Conservation (phyloP, 1,140 invertebrate genomes). For the Triops cancriformis region DNA sequence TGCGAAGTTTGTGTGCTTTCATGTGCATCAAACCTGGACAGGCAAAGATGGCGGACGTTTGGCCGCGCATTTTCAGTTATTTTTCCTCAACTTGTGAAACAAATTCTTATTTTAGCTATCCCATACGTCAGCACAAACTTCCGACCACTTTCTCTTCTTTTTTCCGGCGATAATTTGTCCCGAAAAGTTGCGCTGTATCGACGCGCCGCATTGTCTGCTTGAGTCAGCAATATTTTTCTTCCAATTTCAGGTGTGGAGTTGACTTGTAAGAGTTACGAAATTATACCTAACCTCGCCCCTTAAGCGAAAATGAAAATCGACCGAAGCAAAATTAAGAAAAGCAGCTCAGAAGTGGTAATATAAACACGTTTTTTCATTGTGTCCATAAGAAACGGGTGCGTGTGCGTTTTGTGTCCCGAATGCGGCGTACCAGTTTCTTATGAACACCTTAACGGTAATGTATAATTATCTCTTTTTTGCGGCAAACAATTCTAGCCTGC, state of each 20-base stretch:
- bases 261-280: background rate
- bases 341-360: conserved; percentile 72
- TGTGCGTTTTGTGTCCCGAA: too few relatives aligned
- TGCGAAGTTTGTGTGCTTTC: background rate
- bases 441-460: background rate
- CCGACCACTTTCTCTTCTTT: too few relatives aligned
- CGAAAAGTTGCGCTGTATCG: background rate
- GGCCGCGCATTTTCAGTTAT: background rate
- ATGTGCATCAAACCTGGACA: background rate
- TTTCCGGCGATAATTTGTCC: background rate
- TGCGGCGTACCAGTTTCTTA: background rate
- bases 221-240: conserved; percentile 17
- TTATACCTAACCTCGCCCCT: background rate
- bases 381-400: conserved; percentile 6
- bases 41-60: conserved; percentile 12
- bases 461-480: background rate
- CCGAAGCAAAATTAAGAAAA: conserved; percentile 72
- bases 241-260: conserved; percentile 17
- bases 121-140: too few relatives aligned
- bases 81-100: background rate
- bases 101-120: background rate
- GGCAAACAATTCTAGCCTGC: conserved; percentile 48
- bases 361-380: conserved; percentile 20
- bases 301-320: conserved; percentile 71
- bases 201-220: background rate